These are phyloP conservation scores for Cataglyphis altisquamis DNA, from an alignment of 2,888 invertebrate species.

Conservation along the genomic window DNA sequence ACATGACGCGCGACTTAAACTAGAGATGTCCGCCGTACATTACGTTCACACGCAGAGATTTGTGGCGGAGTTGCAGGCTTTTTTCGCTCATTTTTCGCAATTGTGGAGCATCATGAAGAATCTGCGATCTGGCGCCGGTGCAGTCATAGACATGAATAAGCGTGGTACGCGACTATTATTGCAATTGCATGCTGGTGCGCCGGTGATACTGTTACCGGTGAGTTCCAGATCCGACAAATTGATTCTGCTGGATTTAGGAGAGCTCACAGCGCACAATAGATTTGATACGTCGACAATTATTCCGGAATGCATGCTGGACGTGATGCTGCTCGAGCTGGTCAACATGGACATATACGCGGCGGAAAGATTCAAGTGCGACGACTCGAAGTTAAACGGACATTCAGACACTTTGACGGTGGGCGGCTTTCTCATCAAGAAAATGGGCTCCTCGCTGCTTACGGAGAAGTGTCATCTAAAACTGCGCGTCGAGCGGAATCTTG, in stretches of 20 bases:
- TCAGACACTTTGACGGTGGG: slow-evolving; percentile 85
- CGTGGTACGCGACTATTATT: slow-evolving; percentile 88
- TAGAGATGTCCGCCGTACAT: slow-evolving; percentile 96
- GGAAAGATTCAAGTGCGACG: slow-evolving; percentile 82
- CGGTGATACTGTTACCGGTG: slow-evolving; percentile 95
- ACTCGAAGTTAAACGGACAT: slow-evolving; percentile 68
- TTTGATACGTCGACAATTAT: slow-evolving; percentile 90
- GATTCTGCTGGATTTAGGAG: slow-evolving; percentile 93
- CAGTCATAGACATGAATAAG: slow-evolving; percentile 85
- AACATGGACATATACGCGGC: slow-evolving; percentile 93
- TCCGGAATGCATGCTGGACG: slow-evolving; percentile 90
- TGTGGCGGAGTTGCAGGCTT: slow-evolving; percentile 95
- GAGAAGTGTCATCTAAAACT: slow-evolving; percentile 94
- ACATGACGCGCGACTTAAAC: slow-evolving; percentile 90
- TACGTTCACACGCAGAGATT: slow-evolving; percentile 98
- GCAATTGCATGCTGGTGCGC: slow-evolving; percentile 91
- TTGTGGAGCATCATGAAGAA: slow-evolving; percentile 92
- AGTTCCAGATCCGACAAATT: slow-evolving; percentile 92
- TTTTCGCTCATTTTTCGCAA: slow-evolving; percentile 94
- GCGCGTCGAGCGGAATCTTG: slow-evolving; percentile 94
- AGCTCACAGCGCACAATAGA: slow-evolving; percentile 92
- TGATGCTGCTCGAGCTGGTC: slow-evolving; percentile 91
- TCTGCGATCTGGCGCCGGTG: slow-evolving; percentile 89
- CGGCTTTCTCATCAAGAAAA: slow-evolving; percentile 87
- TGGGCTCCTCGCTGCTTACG: slow-evolving; percentile 91